Percentiles rank a stretch among this genome's conserved stretches.
phyloP scores from a whole-genome alignment of 2,113 vertebrate genomes.

The Halcyon malimbica region DNA sequence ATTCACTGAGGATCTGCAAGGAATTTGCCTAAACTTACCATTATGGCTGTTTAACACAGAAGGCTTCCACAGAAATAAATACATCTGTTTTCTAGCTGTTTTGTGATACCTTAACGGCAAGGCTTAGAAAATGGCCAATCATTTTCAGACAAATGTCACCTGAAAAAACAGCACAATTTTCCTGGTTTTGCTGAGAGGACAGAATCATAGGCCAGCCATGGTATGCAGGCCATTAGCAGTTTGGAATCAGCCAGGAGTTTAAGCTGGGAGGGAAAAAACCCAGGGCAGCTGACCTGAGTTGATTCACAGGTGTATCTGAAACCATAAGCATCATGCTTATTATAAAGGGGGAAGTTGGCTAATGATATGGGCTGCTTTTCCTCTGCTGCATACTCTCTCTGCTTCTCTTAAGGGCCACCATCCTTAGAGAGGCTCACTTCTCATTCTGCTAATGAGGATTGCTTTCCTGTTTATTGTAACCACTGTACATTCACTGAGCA shows the following conservation, averaged over 20 bases:
- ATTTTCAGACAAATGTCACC: background rate
- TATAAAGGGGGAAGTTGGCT: background rate
- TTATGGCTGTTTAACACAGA: background rate
- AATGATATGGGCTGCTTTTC: background rate
- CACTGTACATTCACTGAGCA: background rate
- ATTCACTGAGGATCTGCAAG: background rate
- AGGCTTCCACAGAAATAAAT: background rate
- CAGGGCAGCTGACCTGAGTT: background rate
- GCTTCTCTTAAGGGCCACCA: background rate
- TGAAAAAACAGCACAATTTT: background rate
- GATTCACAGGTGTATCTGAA: background rate
- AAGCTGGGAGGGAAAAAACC: background rate
- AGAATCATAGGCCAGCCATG: background rate
- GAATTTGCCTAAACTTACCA: constrained; percentile 8
- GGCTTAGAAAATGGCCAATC: background rate
- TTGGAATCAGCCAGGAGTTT: background rate
- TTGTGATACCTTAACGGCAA: background rate
- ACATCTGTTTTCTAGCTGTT: background rate
- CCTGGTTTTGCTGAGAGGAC: background rate
- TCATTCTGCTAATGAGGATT: background rate
- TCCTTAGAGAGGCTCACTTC: background rate
- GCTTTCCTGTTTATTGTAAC: background rate
- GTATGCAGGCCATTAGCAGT: background rate
- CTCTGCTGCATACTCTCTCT: background rate
- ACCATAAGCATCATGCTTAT: background rate